Evolutionary conservation across 1,140 invertebrate genomes (phyloP), one percentile per base, ranked within the genome.

Genomic region (Lepidurus packardi): DNA sequence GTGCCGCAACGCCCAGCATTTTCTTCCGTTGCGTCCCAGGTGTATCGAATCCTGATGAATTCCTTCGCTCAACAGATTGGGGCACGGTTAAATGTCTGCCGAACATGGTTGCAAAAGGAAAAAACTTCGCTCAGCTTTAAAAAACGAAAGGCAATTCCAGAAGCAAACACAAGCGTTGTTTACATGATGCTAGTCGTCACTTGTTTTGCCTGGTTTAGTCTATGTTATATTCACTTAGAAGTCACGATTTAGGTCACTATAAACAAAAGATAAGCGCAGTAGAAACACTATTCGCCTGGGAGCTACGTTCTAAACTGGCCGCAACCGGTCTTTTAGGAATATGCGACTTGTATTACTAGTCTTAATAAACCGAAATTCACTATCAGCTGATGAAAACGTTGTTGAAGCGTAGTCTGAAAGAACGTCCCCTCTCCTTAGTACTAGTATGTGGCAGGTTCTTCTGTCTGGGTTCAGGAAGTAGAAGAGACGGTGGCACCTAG

Each of bases 161-260:
- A 16, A 9, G 9, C 16, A 47, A 47, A 4, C 45, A 34, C 25
- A 34, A 34, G 25, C 25, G 34, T 34, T 34, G 34, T 34, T 34
- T 34, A 34, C 34, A 34, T 34, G 34, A 34, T 34, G 34, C 34
- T 4, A 34, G 34, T 34, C 1, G 3, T 34, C 4, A 3, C 34
- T 34, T 34, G 34, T 34, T 34, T 34, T 34, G 34, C 34, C 34
- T 34, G 34, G 34, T 34, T 34, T 34, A 34, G 34, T 34, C 34
- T 34, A 34, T 4, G 34, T 34, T 34, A 65, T 21, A n/a, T 21
- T 1, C 53, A 65, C 53, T 65, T 65, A 65, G 7, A 21, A 65
- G 53, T 65, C 53, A 65, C 53, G 21, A 65, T 65, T 21, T 21
- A 65, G 53, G 53, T 65, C 53, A 65, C 53, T 65, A 65, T 65